phyloP scores from a whole-genome alignment of 2,113 vertebrate species.

The Mastomys natalensis region DNA sequence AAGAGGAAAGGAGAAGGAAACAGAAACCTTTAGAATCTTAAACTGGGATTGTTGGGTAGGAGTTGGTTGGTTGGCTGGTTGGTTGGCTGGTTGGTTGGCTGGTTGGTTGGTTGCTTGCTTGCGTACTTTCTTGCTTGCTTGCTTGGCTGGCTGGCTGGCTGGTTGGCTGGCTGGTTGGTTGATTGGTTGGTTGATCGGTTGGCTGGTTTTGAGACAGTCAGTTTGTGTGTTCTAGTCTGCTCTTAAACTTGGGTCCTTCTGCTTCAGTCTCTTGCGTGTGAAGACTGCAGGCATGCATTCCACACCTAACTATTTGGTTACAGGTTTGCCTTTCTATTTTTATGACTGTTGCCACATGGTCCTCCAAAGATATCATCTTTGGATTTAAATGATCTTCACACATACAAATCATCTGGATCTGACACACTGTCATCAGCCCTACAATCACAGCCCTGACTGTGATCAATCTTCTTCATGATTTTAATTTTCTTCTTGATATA shows the following conservation, averaged over 20 bases:
- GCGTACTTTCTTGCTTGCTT: fast-evolving
- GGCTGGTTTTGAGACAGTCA: not conserved
- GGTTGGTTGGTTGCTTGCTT: too few species aligned
- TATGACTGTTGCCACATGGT: not conserved
- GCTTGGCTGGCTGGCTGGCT: too few species aligned
- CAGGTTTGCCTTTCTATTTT: not conserved
- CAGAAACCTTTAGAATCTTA: not conserved
- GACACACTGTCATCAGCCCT: not conserved
- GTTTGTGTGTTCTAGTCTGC: not conserved
- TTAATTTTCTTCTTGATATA: not conserved
- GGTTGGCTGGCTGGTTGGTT: too few species aligned
- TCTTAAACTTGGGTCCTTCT: not conserved
- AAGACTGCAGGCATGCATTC: not conserved
- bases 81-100: too few species aligned
- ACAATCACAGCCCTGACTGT: not conserved
- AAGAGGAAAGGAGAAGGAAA: not conserved
- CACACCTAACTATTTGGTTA: not conserved
- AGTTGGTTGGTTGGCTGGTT: not conserved
- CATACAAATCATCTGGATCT: too few species aligned
- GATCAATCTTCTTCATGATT: not conserved
- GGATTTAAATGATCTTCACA: not conserved
- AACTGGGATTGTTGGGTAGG: not conserved
- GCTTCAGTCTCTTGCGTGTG: not conserved
- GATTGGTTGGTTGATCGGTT: not conserved
- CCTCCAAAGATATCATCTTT: not conserved